Percentiles rank a stretch among this genome's conserved stretches.
Conservation (phyloP, 2,113 vertebrate genomes). For the Elachura formosa region DNA sequence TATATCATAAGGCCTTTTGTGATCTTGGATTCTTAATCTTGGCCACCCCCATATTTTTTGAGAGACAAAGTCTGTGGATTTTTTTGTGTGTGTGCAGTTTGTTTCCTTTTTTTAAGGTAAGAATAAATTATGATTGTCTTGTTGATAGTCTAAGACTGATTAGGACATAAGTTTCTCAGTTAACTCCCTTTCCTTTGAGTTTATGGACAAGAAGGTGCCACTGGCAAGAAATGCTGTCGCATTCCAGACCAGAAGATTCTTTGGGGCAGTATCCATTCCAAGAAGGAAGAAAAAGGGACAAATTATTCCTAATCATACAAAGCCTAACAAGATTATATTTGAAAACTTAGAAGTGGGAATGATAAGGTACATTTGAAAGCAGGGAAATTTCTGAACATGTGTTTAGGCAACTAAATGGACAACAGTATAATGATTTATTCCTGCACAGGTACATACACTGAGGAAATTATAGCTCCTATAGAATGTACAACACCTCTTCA, state of each 20-base stretch:
- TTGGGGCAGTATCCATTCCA: not conserved
- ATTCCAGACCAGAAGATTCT: not conserved
- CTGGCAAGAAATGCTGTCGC: not conserved
- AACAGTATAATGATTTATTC: not conserved
- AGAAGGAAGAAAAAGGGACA: not conserved
- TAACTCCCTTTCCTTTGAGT: not conserved
- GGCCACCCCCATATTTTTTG: not conserved
- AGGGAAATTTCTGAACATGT: not conserved
- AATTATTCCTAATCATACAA: not conserved
- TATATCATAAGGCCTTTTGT: not conserved
- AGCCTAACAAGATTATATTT: not conserved
- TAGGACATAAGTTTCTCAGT: not conserved
- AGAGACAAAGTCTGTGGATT: not conserved
- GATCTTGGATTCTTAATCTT: not conserved
- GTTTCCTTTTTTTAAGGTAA: not conserved
- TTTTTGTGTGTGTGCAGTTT: not conserved
- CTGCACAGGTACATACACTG: fast-evolving
- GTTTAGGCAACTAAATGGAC: not conserved
- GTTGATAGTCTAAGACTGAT: not conserved
- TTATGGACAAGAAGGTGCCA: not conserved
- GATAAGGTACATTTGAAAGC: not conserved
- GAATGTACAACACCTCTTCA: not conserved
- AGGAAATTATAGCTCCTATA: not conserved
- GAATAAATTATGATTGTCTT: not conserved
- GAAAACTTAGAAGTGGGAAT: not conserved